A percentile compares a stretch with the other conserved stretches of the same genome.
Conservation (phyloP, 2,797 vertebrate species). For the Aphelocoma californica region DNA sequence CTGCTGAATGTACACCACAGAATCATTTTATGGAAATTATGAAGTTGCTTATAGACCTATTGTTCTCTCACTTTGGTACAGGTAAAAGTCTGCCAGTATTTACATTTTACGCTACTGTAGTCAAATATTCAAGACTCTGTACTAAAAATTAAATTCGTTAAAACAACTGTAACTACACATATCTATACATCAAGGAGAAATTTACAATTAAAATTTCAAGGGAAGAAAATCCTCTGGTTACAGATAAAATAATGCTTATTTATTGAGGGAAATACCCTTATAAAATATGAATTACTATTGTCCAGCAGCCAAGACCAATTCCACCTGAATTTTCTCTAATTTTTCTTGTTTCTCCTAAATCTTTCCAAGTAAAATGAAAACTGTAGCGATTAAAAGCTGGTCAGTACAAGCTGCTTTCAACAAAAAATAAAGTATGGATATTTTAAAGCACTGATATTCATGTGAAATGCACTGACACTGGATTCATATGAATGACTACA, state of each 20-base stretch:
- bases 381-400: not conserved
- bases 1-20: not conserved
- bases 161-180: not conserved
- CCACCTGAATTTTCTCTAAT: not conserved
- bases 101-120: not conserved
- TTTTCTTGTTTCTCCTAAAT: not conserved
- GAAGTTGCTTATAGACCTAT: not conserved
- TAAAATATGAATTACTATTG: not conserved
- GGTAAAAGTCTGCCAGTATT: not conserved
- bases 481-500: not conserved
- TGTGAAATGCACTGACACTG: not conserved
- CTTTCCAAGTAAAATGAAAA: not conserved
- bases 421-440: not conserved
- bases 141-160: not conserved
- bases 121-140: not conserved
- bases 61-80: not conserved
- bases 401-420: not conserved
- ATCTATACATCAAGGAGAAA: not conserved
- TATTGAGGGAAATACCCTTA: not conserved
- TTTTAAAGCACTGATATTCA: not conserved
- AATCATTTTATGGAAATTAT: not conserved
- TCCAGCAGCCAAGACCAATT: not conserved
- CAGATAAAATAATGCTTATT: not conserved
- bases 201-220: not conserved
- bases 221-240: not conserved